phyloP scores from a whole-genome alignment of 1,140 invertebrate species.

The Anthonomus grandis region DNA sequence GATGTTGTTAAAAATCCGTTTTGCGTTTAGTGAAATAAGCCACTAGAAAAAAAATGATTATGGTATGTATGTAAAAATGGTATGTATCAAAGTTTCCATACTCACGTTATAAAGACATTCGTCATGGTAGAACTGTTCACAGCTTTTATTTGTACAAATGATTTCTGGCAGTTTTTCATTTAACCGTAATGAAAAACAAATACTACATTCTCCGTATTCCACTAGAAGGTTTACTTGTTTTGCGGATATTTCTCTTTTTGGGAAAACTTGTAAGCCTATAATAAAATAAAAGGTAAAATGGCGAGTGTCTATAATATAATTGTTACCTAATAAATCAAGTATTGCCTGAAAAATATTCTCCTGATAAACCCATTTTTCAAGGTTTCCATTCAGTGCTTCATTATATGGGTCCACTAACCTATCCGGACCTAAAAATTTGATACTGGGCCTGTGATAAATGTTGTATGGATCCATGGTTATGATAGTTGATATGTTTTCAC shows the following conservation, averaged over 20 bases:
- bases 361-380: conserved; percentile 34
- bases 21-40: conserved; percentile 34
- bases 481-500: conserved; percentile 40
- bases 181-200: conserved; percentile 39
- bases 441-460: conserved; percentile 30
- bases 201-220: conserved; percentile 38
- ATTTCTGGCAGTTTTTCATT: conserved; percentile 40
- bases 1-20: conserved; percentile 35
- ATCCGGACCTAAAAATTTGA: conserved; percentile 43
- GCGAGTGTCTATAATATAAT: not conserved
- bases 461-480: conserved; percentile 38
- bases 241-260: conserved; percentile 14
- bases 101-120: conserved; percentile 42
- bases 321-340: conserved; percentile 38
- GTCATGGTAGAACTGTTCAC: conserved; percentile 37
- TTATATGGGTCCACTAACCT: conserved; percentile 25
- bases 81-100: not conserved
- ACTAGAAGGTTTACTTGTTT: conserved; percentile 25
- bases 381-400: conserved; percentile 30
- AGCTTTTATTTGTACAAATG: conserved; percentile 38
- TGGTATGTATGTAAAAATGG: conserved; percentile 4
- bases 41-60: conserved; percentile 36
- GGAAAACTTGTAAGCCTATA: conserved; percentile 38
- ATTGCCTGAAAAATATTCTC: conserved; percentile 34
- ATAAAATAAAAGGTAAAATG: too few species aligned